Conservation (phyloP, 2,797 vertebrate species). For the Coreius guichenoti region DNA sequence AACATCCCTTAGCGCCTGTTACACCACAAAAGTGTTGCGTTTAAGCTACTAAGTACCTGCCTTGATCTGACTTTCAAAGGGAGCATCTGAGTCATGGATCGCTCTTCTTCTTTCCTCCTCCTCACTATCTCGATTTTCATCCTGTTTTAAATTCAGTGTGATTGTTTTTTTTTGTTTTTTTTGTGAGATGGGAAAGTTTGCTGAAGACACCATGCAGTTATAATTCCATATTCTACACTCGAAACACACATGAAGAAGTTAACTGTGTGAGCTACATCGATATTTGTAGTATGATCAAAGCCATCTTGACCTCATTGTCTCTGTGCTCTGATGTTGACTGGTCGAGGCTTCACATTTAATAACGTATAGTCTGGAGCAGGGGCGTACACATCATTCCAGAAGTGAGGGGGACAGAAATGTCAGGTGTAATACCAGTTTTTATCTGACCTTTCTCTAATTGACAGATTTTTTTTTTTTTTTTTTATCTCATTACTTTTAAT, state of each 20-base stretch:
- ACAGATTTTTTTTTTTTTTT: too few species aligned
- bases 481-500: too few species aligned
- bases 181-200: background rate
- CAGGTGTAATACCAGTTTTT: too few species aligned
- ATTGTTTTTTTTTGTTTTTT: slow-evolving; percentile 12
- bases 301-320: background rate
- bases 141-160: background rate
- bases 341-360: slow-evolving; percentile 22
- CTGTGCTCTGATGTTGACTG: slow-evolving; percentile 6
- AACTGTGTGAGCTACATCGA: background rate
- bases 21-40: background rate
- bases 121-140: background rate
- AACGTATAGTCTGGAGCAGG: background rate
- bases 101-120: background rate
- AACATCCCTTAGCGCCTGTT: background rate
- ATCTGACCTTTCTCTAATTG: too few species aligned
- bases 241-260: background rate
- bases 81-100: background rate
- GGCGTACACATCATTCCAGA: too few species aligned
- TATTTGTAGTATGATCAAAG: slow-evolving; percentile 19
- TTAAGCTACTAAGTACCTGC: slow-evolving; percentile 8
- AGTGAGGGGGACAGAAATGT: too few species aligned
- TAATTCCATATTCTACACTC: background rate
- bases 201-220: background rate
- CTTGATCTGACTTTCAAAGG: slow-evolving; percentile 26